Percentiles rank a stretch among this genome's conserved stretches.
Conservation (phyloP, 2,113 vertebrate species). For the Coptodon rendalli region DNA sequence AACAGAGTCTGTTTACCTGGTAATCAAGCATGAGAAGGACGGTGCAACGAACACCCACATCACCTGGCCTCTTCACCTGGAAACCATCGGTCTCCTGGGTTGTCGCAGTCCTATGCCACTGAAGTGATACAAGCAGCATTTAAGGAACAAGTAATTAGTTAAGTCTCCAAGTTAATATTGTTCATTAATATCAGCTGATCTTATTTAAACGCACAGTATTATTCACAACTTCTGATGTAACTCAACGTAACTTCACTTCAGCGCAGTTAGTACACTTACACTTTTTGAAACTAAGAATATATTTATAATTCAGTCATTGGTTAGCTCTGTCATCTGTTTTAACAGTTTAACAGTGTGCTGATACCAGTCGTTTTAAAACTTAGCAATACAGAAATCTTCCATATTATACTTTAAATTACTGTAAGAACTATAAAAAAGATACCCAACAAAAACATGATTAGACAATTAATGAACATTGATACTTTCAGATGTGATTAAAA, state of each 20-base stretch:
- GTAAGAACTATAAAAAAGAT: background rate
- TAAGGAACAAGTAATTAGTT: background rate
- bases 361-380: background rate
- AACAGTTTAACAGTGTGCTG: background rate
- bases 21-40: conserved; percentile 99
- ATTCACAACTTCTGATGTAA: background rate
- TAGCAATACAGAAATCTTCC: background rate
- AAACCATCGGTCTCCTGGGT: conserved; percentile 99
- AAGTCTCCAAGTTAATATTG: rapidly evolving
- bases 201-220: background rate
- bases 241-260: background rate
- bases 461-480: background rate
- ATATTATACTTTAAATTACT: background rate
- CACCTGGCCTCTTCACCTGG: conserved; percentile 97
- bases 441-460: background rate
- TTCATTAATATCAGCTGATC: background rate
- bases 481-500: background rate
- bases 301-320: background rate
- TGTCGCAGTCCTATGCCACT: conserved; percentile 99
- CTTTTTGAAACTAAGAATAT: background rate
- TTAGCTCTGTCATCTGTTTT: background rate
- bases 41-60: conserved; percentile 95
- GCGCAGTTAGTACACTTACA: background rate
- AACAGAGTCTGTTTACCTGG: conserved; percentile 74
- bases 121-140: background rate